Base-by-base conservation (phyloP, 2,797 vertebrate genomes). In the Chelon labrosus region DNA sequence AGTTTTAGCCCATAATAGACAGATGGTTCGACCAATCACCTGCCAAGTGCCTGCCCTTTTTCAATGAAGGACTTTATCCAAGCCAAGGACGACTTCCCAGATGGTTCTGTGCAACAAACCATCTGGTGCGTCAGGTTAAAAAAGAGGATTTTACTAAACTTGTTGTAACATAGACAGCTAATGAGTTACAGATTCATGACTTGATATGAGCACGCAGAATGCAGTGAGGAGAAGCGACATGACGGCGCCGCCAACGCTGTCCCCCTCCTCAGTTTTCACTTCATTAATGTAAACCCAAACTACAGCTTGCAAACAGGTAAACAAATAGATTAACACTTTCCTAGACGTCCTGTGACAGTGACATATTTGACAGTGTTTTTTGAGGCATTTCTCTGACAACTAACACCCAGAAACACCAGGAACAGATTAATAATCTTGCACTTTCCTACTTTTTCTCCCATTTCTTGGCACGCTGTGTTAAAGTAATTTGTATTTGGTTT, bases 401-500 rank as follows among this genome's bases (percentile, higher is more conserved):
- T 8, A 39, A 52, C 8, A 19, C 17, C n/a, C 22, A 20, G 51
- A 50, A 72, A 57, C 25, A 16, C 25, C 20, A 50, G 6, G 19
- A 60, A 31, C 63, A 69, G 22, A 66, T 65, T 44, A 65, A 70
- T 69, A 69, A 68, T 56, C 58, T 37, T 50, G 46, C 1, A 52
- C 70, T 70, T 17, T 39, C 58, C 35, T 6, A 61, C 62, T 83
- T 66, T 68, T 35, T 35, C 31, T 8, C 3, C 5, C 31, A 35
- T 59, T 80, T 71, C 70, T 53, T 75, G 75, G 70, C 64, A 47
- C 51, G 56, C 55, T 46, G 59, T 56, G 60, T 70, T 62, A 61
- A 51, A 53, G 84, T 35, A 46, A 77, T 79, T 78, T 78, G 69
- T 44, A 71, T 63, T 69, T 77, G 54, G 57, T 68, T 62, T 77